These are phyloP conservation scores for Oncorhynchus nerka DNA, from an alignment of 2,113 vertebrate species.

Conservation along the genomic window DNA sequence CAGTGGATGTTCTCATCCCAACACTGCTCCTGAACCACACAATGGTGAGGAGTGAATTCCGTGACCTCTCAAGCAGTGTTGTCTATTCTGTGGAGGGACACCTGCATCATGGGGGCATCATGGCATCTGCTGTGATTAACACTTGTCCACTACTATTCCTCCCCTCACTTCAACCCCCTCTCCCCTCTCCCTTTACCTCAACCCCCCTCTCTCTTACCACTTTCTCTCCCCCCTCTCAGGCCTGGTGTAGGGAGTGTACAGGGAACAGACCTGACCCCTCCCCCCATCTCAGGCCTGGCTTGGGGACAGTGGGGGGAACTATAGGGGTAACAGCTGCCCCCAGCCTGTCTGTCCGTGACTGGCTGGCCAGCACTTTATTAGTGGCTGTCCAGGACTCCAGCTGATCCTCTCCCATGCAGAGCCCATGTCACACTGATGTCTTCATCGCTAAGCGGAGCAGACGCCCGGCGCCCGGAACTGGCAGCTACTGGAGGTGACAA, in stretches of 20 bases:
- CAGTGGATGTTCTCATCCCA: conserved; percentile 36
- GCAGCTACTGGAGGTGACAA: conserved; percentile 98
- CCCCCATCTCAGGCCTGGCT: conserved; percentile 27
- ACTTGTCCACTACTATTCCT: conserved; percentile 3
- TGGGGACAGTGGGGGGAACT: conserved; percentile 26
- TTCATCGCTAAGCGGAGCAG: conserved; percentile 99
- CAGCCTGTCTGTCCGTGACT: conserved; percentile 79
- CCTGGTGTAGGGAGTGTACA: background rate
- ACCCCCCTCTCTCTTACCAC: background rate
- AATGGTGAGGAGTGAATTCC: conserved; percentile 19
- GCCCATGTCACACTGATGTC: conserved; percentile 97
- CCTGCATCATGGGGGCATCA: background rate
- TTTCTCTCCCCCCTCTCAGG: background rate
- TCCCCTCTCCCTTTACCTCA: background rate
- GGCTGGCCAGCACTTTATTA: conserved; percentile 89
- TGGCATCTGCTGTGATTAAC: conserved; percentile 15
- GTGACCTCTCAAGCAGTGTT: conserved; percentile 49
- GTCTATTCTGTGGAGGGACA: background rate
- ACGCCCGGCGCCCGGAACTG: conserved; percentile 92
- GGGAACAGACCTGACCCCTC: background rate
- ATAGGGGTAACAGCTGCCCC: conserved; percentile 62
- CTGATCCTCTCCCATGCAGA: conserved; percentile 90
- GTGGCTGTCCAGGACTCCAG: conserved; percentile 90
- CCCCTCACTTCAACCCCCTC: background rate
- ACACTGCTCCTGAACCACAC: conserved; percentile 42